Evolutionary conservation across 2,888 invertebrate genomes (phyloP), one percentile per base, ranked within the genome.

Genomic region (Andricus curvator): DNA sequence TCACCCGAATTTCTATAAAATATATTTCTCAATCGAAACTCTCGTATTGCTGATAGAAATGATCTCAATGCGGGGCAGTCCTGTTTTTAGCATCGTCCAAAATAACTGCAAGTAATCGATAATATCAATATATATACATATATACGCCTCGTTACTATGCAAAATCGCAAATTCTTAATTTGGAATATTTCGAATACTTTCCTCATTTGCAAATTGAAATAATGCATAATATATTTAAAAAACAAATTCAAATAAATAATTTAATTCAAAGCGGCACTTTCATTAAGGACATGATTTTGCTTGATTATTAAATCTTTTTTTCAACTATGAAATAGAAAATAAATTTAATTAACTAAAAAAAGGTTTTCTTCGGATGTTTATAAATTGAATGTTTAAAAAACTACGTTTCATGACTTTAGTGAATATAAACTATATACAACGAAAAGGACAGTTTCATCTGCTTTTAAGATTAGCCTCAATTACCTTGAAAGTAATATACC

Each of bases 61-160:
- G 62, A 25, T 62, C 25, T 22, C 25, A 62, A 5, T 62, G 1
- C 25, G 13, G 62, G 15, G 15, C 62, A 62, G 3, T 62, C 25
- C 25, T 25, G 62, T 62, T 25, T 62, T 62, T 62, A 62, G 62
- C 13, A 25, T 6, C 13, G 25, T 62, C 62, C 25, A 25, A 62
- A 62, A 62, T 62, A 62, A 62, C 62, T 62, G 25, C 25, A 62
- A 25, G 25, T 15, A 62, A 62, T 62, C 62, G 25, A 62, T 62
- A 62, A 62, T 62, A 22, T 62, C 60, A 62, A 25, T 25, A 62
- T 4, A 44, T 15, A 44, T 44, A 15, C 4, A 44, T 44, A 3
- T 44, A 13, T 41, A 41, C n/a, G 3, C 22, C 60, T 60, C 22
- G 22, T 13, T 13, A 25, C 60, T 62, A 13, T 51, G 51, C 20